Conservation (phyloP, 1,140 invertebrate genomes). For the Drosophila leontia region DNA sequence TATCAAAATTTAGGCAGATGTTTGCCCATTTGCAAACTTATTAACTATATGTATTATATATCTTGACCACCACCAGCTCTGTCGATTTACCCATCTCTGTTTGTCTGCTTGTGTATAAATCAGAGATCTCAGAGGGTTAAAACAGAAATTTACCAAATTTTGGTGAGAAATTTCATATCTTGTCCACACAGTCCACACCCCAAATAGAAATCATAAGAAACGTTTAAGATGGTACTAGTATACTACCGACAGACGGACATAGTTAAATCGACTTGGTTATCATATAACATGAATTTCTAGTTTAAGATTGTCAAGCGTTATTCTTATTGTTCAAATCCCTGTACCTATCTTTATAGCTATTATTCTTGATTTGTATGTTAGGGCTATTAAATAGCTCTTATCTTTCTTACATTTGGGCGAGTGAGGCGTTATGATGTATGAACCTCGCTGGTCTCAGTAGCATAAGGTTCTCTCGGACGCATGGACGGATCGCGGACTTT, state of each 20-base stretch:
- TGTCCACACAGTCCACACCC: no score
- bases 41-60: background rate
- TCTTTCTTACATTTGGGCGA: background rate
- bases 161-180: no score
- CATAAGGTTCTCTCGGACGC: background rate
- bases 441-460: background rate
- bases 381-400: conserved; percentile 2
- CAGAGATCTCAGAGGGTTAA: no score
- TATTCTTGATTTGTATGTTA: background rate
- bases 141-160: no score
- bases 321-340: background rate
- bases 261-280: conserved; percentile 8
- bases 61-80: background rate
- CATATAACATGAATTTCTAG: background rate
- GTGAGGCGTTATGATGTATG: background rate
- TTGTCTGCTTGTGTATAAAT: no score
- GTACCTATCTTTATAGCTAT: background rate
- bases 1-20: background rate
- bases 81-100: no score
- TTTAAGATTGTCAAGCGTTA: background rate
- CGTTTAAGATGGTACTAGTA: background rate
- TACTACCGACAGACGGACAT: background rate
- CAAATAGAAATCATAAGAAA: background rate
- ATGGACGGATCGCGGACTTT: background rate
- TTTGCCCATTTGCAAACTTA: background rate